Conservation (phyloP, 2,113 vertebrate genomes). For the Cepphus grylle region DNA sequence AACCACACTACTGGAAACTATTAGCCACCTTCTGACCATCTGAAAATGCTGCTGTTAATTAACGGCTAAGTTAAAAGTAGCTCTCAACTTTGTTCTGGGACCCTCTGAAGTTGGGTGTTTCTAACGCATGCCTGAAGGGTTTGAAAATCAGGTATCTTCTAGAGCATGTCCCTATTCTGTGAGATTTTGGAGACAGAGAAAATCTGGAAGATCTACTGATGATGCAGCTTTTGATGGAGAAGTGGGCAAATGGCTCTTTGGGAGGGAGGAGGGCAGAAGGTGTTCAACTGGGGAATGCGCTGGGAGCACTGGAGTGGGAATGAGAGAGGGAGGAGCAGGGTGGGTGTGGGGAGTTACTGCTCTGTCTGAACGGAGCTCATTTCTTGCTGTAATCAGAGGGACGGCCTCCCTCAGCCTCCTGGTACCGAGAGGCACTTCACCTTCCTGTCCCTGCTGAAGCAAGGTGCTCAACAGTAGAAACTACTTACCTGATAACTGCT, state of each 20-base stretch:
- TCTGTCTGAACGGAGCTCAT: conserved; percentile 18
- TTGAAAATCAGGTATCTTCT: conserved; percentile 5
- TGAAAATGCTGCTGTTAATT: background rate
- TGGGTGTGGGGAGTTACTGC: conserved; percentile 18
- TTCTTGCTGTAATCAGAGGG: conserved; percentile 23
- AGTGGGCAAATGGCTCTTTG: conserved; percentile 67
- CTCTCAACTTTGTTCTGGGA: conserved; percentile 53
- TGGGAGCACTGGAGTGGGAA: conserved; percentile 41
- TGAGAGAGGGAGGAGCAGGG: conserved; percentile 36
- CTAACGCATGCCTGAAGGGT: conserved; percentile 45
- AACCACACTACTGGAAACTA: conserved; percentile 57
- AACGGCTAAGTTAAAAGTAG: conserved; percentile 47
- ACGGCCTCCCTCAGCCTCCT: conserved; percentile 25
- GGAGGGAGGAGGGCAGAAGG: conserved; percentile 25
- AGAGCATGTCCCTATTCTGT: background rate
- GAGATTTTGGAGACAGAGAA: background rate
- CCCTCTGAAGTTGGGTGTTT: conserved; percentile 24
- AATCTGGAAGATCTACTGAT: conserved; percentile 8
- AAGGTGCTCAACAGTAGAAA: conserved; percentile 46
- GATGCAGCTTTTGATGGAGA: conserved; percentile 61
- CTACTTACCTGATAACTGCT: conserved; percentile 95
- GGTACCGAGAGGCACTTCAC: conserved; percentile 27
- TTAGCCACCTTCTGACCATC: conserved; percentile 62
- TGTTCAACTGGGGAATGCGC: conserved; percentile 18
- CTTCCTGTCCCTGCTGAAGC: conserved; percentile 58